These are phyloP conservation scores for Turritopsis dohrnii DNA, from an alignment of 30 jellyfish, hydroid and myxozoan genomes.

Conservation along the genomic window DNA sequence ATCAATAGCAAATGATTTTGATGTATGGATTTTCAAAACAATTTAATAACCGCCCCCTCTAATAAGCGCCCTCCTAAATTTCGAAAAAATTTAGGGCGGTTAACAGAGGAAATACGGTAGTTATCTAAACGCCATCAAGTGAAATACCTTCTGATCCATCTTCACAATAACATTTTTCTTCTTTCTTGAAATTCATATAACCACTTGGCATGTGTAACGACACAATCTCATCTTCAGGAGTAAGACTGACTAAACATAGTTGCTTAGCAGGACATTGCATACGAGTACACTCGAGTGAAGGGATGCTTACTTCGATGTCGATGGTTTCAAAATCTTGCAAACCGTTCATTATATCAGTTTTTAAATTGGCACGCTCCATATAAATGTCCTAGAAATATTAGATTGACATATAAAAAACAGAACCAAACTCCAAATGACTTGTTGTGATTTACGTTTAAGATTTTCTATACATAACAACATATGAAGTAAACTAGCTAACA, in stretches of 20 bases:
- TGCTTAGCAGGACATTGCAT: neutral
- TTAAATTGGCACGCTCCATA: conserved; percentile 21
- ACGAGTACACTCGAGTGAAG: conserved; percentile 14
- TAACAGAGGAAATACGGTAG: too few species aligned
- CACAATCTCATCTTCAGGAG: conserved; percentile 22
- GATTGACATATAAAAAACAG: too few species aligned
- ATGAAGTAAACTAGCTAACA: too few species aligned
- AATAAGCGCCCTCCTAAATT: too few species aligned
- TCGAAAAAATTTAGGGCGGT: too few species aligned
- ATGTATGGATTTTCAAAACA: too few species aligned
- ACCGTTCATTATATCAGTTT: conserved; percentile 9
- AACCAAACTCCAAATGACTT: too few species aligned
- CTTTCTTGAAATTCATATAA: conserved; percentile 16
- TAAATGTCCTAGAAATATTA: conserved; percentile 8
- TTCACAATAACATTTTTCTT: conserved; percentile 33
- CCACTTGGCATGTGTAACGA: conserved; percentile 31
- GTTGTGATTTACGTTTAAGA: too few species aligned
- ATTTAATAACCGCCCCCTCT: too few species aligned
- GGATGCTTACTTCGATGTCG: conserved; percentile 11
- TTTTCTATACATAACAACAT: too few species aligned
- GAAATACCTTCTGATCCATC: conserved; percentile 38
- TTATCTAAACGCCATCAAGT: neutral
- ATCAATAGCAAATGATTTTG: too few species aligned
- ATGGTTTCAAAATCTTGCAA: neutral
- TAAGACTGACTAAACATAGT: conserved; percentile 18